A percentile compares a stretch with the other conserved stretches of the same genome.
phyloP scores from a whole-genome alignment of 2,888 invertebrate species.

The Lithophane socia region DNA sequence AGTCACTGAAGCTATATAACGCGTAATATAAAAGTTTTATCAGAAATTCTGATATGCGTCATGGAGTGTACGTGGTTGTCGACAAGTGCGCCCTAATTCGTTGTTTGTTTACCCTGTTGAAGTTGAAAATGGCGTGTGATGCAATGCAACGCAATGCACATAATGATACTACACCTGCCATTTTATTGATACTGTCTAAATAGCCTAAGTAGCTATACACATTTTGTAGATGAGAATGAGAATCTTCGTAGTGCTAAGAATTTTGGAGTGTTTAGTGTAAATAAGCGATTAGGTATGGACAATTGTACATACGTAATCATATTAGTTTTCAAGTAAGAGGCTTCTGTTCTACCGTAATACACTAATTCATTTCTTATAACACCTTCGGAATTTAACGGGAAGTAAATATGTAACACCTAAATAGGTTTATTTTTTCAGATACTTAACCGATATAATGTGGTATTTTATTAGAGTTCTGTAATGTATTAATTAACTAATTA shows the following conservation, averaged over 20 bases:
- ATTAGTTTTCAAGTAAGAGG: neutral
- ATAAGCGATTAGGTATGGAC: too few relatives aligned
- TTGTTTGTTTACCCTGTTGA: conserved; percentile 19
- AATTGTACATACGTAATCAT: too few relatives aligned
- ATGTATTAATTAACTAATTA: too few relatives aligned
- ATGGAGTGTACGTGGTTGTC: conserved; percentile 41
- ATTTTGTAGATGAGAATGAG: neutral
- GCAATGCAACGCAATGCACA: neutral
- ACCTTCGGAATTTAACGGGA: too few relatives aligned
- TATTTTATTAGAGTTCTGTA: too few relatives aligned
- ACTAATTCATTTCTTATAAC: too few relatives aligned
- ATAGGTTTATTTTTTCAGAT: too few relatives aligned
- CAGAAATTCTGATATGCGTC: conserved; percentile 41
- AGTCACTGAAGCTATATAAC: conserved; percentile 31
- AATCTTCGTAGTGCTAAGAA: too few relatives aligned
- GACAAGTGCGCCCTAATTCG: conserved; percentile 25
- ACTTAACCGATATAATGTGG: too few relatives aligned
- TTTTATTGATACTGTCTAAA: neutral
- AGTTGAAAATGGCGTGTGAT: neutral
- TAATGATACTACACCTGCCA: neutral
- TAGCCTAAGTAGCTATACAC: neutral
- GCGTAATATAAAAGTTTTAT: conserved; percentile 37
- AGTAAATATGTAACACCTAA: too few relatives aligned
- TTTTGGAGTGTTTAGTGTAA: too few relatives aligned
- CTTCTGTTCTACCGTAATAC: too few relatives aligned